Evolutionary conservation across 2,888 invertebrate genomes (phyloP).

Genomic region (Parasteatoda lunata): DNA sequence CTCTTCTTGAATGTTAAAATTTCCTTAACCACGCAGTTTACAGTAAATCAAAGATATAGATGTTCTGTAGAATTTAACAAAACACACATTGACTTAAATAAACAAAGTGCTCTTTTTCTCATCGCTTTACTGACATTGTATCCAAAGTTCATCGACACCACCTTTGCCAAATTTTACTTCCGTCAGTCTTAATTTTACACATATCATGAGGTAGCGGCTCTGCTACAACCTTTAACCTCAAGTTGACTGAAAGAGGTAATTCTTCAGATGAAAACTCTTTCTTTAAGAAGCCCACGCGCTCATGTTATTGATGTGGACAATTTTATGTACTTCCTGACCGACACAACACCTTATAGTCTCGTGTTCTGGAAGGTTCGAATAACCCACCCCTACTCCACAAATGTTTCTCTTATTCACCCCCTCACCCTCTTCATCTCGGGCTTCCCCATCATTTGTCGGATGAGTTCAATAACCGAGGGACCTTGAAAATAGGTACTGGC

Average conservation of each 20-base stretch:
- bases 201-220: not conserved
- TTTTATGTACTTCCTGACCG: constrained; percentile 1
- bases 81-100: constrained; percentile 1
- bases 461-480: constrained; percentile 60
- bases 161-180: constrained; percentile 32
- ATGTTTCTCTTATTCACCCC: not conserved
- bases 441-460: not conserved
- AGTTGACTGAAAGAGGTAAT: not conserved
- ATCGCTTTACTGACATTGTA: not conserved
- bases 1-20: too few relatives aligned
- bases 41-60: too few relatives aligned
- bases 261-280: constrained; percentile 12
- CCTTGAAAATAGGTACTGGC: constrained; percentile 60
- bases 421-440: not conserved
- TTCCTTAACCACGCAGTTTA: too few relatives aligned
- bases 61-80: too few relatives aligned
- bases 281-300: constrained; percentile 9
- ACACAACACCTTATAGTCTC: not conserved
- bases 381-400: not conserved
- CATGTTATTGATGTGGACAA: not conserved
- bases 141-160: constrained; percentile 35
- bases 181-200: not conserved
- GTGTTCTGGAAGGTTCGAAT: constrained; percentile 21
- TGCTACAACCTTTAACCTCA: not conserved
- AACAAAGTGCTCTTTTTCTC: not conserved